These are phyloP conservation scores for Vimba vimba DNA, from an alignment of 2,113 vertebrate species.

Conservation along the genomic window DNA sequence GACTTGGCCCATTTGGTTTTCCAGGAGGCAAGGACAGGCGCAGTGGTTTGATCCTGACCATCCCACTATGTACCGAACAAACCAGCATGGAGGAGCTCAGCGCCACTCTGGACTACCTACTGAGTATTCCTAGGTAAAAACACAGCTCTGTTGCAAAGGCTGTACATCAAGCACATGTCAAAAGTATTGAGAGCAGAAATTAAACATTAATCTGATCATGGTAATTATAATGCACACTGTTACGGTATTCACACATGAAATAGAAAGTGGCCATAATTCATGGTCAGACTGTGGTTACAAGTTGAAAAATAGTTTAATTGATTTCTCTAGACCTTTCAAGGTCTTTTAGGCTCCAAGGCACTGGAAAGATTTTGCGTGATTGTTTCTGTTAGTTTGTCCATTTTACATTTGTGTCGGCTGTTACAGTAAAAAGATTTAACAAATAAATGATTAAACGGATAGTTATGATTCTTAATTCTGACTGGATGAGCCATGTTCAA, in stretches of 20 bases:
- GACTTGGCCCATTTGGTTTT: conserved; percentile 20
- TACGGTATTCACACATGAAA: conserved; percentile 11
- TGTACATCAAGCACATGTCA: neutral
- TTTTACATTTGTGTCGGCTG: neutral
- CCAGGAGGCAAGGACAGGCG: conserved; percentile 96
- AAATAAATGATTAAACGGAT: neutral
- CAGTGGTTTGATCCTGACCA: conserved; percentile 97
- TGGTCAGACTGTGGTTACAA: conserved; percentile 31
- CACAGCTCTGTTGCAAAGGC: neutral
- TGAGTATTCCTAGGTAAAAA: conserved; percentile 95
- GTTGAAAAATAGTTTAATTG: conserved; percentile 29
- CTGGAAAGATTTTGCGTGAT: conserved; percentile 23
- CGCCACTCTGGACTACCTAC: conserved; percentile 93
- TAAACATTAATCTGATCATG: neutral
- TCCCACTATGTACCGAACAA: conserved; percentile 95
- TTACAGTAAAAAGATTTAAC: neutral
- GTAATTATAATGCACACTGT: conserved; percentile 16
- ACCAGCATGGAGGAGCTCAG: conserved; percentile 98
- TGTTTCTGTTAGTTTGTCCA: neutral
- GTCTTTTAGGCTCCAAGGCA: conserved; percentile 30
- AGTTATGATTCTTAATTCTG: neutral
- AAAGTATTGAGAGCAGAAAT: conserved; percentile 7
- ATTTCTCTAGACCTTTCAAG: conserved; percentile 30
- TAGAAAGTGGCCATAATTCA: conserved; percentile 15
- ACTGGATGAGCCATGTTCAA: neutral